Conservation (phyloP, 2,113 vertebrate genomes). For the Megalops atlanticus region DNA sequence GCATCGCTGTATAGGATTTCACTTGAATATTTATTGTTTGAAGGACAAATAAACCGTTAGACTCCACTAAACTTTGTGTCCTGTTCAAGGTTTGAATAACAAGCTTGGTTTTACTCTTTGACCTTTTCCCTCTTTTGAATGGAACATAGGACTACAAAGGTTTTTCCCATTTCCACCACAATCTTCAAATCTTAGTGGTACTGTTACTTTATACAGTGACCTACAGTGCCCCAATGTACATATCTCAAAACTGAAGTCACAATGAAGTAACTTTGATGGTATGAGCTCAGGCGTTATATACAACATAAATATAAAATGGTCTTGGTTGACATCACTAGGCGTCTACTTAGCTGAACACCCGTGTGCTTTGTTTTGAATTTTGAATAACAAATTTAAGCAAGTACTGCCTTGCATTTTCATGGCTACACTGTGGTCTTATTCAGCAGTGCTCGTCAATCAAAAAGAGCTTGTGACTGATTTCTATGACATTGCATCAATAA, state of each 20-base stretch:
- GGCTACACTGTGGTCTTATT: not conserved
- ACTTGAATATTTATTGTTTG: constrained; percentile 12
- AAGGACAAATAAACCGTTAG: not conserved
- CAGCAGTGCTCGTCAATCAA: not conserved
- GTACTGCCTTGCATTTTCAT: not conserved
- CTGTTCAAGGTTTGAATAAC: no score
- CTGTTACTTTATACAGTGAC: not conserved
- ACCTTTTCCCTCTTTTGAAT: not conserved
- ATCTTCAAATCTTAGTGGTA: not conserved
- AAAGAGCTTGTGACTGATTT: not conserved
- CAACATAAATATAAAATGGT: no score
- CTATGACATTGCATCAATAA: not conserved
- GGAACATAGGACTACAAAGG: not conserved
- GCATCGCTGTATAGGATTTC: not conserved
- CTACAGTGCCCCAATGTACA: no score
- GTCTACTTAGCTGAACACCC: not conserved
- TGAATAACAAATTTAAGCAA: not conserved
- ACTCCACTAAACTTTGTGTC: not conserved
- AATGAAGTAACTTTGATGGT: no score
- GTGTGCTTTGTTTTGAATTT: not conserved
- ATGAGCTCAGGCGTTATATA: no score
- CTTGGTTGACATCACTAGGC: not conserved
- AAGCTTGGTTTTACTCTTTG: not conserved
- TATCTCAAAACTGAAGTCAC: no score
- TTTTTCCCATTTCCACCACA: not conserved